Percentiles rank a stretch among this genome's conserved stretches.
These are phyloP conservation scores for Subanguina moxae DNA, from an alignment of 1,140 invertebrate genomes.

Conservation along the genomic window DNA sequence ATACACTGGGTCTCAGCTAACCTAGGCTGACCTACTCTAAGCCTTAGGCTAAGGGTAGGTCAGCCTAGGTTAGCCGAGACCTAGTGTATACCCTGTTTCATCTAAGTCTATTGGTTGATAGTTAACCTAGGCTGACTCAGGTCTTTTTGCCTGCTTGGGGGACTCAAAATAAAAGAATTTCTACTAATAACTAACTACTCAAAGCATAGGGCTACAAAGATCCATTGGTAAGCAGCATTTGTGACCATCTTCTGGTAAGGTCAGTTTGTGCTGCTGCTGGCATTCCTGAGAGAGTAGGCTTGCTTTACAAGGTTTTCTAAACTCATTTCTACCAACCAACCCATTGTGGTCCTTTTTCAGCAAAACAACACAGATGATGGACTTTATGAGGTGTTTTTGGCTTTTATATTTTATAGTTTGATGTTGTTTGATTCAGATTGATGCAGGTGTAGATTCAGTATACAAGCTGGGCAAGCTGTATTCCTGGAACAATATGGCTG, in stretches of 20 bases:
- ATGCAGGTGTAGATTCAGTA: conserved; percentile 35
- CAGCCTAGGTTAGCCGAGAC: no score
- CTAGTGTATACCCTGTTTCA: no score
- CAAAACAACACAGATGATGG: conserved; percentile 43
- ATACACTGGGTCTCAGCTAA: no score
- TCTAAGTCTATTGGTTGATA: no score
- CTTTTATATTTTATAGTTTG: no score
- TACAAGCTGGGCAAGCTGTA: conserved; percentile 37
- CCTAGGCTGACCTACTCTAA: no score
- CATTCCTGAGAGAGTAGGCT: conserved; percentile 51
- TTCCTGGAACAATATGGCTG: conserved; percentile 21
- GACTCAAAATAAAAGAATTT: no score
- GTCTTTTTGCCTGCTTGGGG: no score
- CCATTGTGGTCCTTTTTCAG: conserved; percentile 8
- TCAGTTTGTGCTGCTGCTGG: conserved; percentile 35
- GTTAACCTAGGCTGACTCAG: no score
- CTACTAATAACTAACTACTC: no score
- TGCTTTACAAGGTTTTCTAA: conserved; percentile 54
- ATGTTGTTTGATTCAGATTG: conserved; percentile 21
- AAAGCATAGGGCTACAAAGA: conserved; percentile 49
- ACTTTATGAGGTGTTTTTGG: conserved; percentile 26
- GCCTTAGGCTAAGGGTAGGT: no score
- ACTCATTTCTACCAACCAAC: background rate
- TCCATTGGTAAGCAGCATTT: conserved; percentile 42
- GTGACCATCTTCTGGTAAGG: conserved; percentile 29